A percentile compares a stretch with the other conserved stretches of the same genome.
Evolutionary conservation across 2,113 vertebrate species (phyloP).

Genomic region (Vireo altiloquus): DNA sequence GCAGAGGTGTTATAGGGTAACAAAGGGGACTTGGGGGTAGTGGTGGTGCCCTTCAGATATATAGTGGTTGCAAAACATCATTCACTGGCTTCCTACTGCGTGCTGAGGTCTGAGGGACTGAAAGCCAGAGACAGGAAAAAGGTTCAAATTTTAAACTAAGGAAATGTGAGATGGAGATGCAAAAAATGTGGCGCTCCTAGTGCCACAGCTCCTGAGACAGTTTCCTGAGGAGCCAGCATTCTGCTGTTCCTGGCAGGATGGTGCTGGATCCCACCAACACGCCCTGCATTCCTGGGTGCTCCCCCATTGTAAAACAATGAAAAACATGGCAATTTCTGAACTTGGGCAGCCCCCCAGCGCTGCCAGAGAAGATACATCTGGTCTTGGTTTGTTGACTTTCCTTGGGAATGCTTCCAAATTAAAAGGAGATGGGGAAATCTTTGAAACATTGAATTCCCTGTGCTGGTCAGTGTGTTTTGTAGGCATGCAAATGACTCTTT

Average conservation of each 20-base stretch:
- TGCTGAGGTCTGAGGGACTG: neutral
- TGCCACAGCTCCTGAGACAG: neutral
- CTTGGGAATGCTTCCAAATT: constrained; percentile 1
- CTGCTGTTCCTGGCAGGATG: neutral
- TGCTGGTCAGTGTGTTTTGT: neutral
- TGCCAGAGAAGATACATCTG: neutral
- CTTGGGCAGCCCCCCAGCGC: neutral
- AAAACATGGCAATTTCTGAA: constrained; percentile 14
- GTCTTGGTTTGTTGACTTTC: constrained; percentile 15
- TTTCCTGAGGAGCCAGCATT: neutral
- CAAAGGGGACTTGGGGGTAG: neutral
- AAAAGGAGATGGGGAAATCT: constrained; percentile 5
- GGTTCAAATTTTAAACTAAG: neutral
- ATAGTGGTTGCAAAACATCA: neutral
- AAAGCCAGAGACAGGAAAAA: neutral
- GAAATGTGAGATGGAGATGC: neutral
- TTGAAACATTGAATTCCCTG: neutral
- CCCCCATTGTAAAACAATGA: constrained; percentile 1
- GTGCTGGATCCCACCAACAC: neutral
- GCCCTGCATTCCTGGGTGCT: neutral
- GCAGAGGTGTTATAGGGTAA: neutral
- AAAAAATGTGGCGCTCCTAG: neutral
- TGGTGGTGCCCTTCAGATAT: neutral
- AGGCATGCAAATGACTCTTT: neutral
- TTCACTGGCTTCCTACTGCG: neutral